Evolutionary conservation across 1,140 invertebrate genomes (phyloP), one percentile per base, ranked within the genome.

Genomic region (Habropoda laboriosa): DNA sequence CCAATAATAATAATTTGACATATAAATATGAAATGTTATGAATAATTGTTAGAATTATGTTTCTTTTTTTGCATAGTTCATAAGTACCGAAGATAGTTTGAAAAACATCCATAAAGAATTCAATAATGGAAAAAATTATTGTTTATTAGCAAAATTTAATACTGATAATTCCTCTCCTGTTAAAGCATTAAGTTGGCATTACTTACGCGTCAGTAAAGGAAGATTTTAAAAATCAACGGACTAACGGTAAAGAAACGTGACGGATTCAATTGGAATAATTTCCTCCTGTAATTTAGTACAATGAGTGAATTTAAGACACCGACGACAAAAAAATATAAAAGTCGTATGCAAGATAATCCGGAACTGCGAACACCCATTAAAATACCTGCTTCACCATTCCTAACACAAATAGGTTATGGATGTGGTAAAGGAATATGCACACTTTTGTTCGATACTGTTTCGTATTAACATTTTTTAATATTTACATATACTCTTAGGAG

Each of bases 331-430:
- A 90, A 66, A 38, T 72, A 70, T 12, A 87, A 77, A 27, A 89
- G 73, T 45, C 82, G 72, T 75, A 0, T 88, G 0, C 81, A 88
- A n/a, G 80, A 82, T 40, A 89, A 90, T 86, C 7, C 85, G 4
- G 89, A 92, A 21, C 79, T 79, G 30, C 79, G 86, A 55, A 92
- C 91, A 0, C 92, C 93, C 0, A 90, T 94, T 35, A 92, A 93
- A 87, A 94, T 95, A 82, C 96, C 96, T 16, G 93, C 95, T 8
- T 96, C 96, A 0, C 96, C 96, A 1, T 95, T 94, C 89, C 89
- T 97, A 72, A 93, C 96, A 86, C 91, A 94, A 88, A 93, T 97
- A 76, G 96, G 96, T 85, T 96, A 95, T 93, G 96, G 96, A 61
- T 96, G 96, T 86, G 96, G 96, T 96, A 94, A 91, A 0, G 7